Evolutionary conservation across 1,140 invertebrate genomes (phyloP).

Genomic region (Anoplolepis gracilipes): DNA sequence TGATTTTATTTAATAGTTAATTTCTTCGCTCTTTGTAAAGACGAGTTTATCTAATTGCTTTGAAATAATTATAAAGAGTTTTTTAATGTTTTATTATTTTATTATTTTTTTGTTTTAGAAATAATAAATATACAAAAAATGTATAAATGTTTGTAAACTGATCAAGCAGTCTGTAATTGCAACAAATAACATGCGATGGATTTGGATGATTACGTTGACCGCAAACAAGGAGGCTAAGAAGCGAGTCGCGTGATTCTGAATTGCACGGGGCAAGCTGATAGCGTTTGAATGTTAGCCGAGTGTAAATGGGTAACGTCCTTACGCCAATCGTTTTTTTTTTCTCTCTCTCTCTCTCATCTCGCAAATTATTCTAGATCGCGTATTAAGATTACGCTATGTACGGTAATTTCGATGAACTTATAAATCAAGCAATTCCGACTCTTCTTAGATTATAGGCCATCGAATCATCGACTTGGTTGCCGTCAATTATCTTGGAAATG

Average conservation of each 20-base stretch:
- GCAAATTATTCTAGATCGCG: slow-evolving; percentile 49
- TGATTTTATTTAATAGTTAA: neutral
- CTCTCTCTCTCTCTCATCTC: too few relatives aligned
- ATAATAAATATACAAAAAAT: neutral
- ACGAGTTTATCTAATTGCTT: too few relatives aligned
- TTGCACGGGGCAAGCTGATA: neutral
- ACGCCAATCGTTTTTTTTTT: neutral
- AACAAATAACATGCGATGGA: slow-evolving; percentile 32
- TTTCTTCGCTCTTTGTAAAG: too few relatives aligned
- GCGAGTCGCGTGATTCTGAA: slow-evolving; percentile 42
- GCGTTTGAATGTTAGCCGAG: neutral
- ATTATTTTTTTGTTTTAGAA: neutral
- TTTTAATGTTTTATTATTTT: neutral
- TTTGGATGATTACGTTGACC: slow-evolving; percentile 19
- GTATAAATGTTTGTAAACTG: neutral
- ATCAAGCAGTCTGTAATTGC: slow-evolving; percentile 42
- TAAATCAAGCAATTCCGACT: slow-evolving; percentile 50
- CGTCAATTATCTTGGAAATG: slow-evolving; percentile 55
- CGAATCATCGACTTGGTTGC: slow-evolving; percentile 46
- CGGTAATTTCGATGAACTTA: slow-evolving; percentile 50
- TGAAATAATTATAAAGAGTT: too few relatives aligned
- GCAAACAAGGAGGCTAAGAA: slow-evolving; percentile 15
- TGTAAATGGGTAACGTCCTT: slow-evolving; percentile 34
- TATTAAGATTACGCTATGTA: slow-evolving; percentile 37
- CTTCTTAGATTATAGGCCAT: slow-evolving; percentile 40